Percentiles rank a stretch among this genome's conserved stretches.
Conservation (phyloP, 2,888 invertebrate genomes). For the Bruchidius siliquastri region DNA sequence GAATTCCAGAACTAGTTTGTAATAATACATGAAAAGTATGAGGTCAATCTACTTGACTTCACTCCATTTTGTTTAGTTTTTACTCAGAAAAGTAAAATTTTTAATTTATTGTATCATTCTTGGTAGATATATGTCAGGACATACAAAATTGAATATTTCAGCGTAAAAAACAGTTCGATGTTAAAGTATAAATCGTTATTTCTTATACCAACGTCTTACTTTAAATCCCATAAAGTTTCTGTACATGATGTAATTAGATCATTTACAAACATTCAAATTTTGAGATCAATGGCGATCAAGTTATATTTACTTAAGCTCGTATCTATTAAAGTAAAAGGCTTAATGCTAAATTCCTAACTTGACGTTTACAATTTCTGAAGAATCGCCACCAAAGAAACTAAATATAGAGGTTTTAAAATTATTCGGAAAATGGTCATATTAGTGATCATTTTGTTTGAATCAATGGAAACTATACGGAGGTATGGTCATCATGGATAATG, state of each 20-base stretch:
- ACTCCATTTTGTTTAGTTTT: too few species aligned
- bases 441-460: constrained; percentile 9
- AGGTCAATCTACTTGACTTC: too few species aligned
- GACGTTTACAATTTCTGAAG: constrained; percentile 3
- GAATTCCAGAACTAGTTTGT: too few species aligned
- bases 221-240: constrained; percentile 28
- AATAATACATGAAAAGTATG: too few species aligned
- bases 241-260: constrained; percentile 32
- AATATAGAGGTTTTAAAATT: background rate
- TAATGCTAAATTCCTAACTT: background rate
- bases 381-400: background rate
- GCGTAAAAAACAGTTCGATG: too few species aligned
- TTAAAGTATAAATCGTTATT: background rate
- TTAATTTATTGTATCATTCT: too few species aligned
- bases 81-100: too few species aligned
- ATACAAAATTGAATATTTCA: too few species aligned
- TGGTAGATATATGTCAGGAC: too few species aligned
- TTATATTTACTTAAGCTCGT: constrained; percentile 7
- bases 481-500: too few species aligned
- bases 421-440: background rate
- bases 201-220: constrained; percentile 9
- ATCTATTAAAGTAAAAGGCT: background rate
- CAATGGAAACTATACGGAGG: constrained; percentile 25
- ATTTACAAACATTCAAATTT: constrained; percentile 37
- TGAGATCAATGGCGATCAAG: constrained; percentile 43